Conservation (phyloP, 2,888 invertebrate genomes). For the Epistrophe eligans region DNA sequence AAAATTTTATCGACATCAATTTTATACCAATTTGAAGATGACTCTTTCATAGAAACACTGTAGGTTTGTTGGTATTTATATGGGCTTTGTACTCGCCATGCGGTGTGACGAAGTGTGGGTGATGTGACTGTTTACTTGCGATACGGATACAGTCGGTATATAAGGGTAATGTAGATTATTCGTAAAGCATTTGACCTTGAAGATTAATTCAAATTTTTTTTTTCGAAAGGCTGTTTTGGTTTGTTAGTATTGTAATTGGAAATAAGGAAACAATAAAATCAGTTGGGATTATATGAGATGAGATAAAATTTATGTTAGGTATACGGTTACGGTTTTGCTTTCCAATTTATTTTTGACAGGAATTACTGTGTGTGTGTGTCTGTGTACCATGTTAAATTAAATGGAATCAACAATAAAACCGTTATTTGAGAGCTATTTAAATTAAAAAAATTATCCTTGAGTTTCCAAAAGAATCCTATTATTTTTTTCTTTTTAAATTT, state of each 20-base stretch:
- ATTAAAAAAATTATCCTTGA: not conserved
- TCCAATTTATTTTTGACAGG: not conserved
- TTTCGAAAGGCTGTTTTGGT: not conserved
- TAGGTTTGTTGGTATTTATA: constrained; percentile 47
- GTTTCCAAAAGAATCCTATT: not conserved
- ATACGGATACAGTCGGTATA: not conserved
- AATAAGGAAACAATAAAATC: not conserved
- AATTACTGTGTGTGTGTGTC: not conserved
- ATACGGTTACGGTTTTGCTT: not conserved
- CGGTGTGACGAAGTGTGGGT: not conserved
- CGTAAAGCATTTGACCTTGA: not conserved
- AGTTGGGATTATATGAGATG: not conserved
- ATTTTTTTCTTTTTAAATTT: not conserved
- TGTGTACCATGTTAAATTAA: not conserved
- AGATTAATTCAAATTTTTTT: not conserved
- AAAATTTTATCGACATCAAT: constrained; percentile 50
- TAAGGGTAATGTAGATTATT: not conserved
- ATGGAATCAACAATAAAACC: not conserved
- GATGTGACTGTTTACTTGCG: not conserved
- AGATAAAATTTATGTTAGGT: not conserved
- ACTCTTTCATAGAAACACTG: constrained; percentile 24
- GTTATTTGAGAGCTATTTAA: not conserved
- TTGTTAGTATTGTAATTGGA: not conserved
- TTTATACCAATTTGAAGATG: constrained; percentile 55
- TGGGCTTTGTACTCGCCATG: not conserved